Conservation (phyloP, 2,113 vertebrate genomes). For the Hystrix cristata region DNA sequence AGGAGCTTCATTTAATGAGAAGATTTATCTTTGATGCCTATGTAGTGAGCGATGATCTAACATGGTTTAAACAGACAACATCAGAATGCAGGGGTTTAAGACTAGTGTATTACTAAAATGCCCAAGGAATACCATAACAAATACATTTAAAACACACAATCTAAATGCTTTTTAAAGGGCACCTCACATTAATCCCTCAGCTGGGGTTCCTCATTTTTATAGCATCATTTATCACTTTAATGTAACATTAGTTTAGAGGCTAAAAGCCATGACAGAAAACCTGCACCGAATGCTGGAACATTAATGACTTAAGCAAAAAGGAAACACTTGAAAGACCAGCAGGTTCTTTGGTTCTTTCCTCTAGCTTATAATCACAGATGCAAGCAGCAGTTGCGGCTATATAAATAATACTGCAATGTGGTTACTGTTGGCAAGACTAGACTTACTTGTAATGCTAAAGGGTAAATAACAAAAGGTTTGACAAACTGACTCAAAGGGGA, state of each 20-base stretch:
- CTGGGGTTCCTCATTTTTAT: slow-evolving; percentile 80
- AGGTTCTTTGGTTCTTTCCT: slow-evolving; percentile 42
- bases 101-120: slow-evolving; percentile 67
- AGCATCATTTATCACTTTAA: slow-evolving; percentile 86
- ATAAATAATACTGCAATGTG: slow-evolving; percentile 73
- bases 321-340: slow-evolving; percentile 79
- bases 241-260: slow-evolving; percentile 83
- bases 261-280: slow-evolving; percentile 80
- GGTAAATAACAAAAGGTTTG: slow-evolving; percentile 85
- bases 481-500: slow-evolving; percentile 83
- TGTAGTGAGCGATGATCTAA: slow-evolving; percentile 59
- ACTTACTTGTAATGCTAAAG: slow-evolving; percentile 74
- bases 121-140: slow-evolving; percentile 80
- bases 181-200: slow-evolving; percentile 85
- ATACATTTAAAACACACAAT: slow-evolving; percentile 80
- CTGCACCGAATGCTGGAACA: slow-evolving; percentile 66
- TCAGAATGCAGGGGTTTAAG: slow-evolving; percentile 78
- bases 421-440: slow-evolving; percentile 68
- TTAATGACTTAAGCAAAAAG: slow-evolving; percentile 76
- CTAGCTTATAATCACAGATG: slow-evolving; percentile 75
- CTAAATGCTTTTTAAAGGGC: slow-evolving; percentile 86
- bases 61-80: slow-evolving; percentile 78
- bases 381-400: slow-evolving; percentile 72
- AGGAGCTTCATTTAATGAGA: slow-evolving; percentile 63
- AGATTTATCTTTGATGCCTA: slow-evolving; percentile 66